These are phyloP conservation scores for Marasmarcha lunaedactyla DNA, from an alignment of 2,888 invertebrate genomes.

Conservation along the genomic window DNA sequence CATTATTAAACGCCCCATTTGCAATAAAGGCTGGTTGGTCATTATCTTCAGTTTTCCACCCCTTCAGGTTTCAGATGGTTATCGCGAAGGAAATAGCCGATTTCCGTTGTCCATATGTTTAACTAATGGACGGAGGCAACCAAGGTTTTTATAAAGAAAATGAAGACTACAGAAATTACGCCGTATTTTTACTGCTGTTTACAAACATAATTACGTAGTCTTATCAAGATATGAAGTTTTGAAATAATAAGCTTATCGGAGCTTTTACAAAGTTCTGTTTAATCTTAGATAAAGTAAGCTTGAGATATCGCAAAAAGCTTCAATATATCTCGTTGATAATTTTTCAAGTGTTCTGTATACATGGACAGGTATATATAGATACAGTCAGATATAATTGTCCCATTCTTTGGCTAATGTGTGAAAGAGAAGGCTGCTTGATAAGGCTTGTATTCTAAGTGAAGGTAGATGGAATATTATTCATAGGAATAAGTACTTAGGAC, in stretches of 20 bases:
- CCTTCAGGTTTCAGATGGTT: constrained; percentile 67
- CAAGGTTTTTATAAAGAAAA: constrained; percentile 6
- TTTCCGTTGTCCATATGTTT: constrained; percentile 54
- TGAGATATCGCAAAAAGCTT: constrained; percentile 58
- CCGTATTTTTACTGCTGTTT: too few species aligned
- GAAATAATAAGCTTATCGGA: constrained; percentile 34
- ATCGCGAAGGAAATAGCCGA: constrained; percentile 67
- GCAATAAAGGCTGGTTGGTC: constrained; percentile 10
- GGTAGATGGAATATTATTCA: too few species aligned
- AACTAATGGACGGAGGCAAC: constrained; percentile 53
- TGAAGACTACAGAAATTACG: too few species aligned
- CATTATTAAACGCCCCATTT: constrained; percentile 21
- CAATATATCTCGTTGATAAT: constrained; percentile 28
- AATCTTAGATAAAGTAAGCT: constrained; percentile 59
- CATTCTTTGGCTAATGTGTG: neutral
- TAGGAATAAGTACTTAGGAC: neutral
- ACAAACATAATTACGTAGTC: too few species aligned
- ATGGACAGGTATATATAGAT: too few species aligned
- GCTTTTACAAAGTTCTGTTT: constrained; percentile 50
- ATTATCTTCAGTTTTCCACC: constrained; percentile 20
- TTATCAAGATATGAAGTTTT: too few species aligned
- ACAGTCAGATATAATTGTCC: too few species aligned
- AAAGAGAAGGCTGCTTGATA: too few species aligned
- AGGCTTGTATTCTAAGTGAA: too few species aligned
- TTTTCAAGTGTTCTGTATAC: constrained; percentile 35